A percentile compares a stretch with the other conserved stretches of the same genome.
Evolutionary conservation across 1,140 invertebrate species (phyloP).

Genomic region (Dufourea novaeangliae): DNA sequence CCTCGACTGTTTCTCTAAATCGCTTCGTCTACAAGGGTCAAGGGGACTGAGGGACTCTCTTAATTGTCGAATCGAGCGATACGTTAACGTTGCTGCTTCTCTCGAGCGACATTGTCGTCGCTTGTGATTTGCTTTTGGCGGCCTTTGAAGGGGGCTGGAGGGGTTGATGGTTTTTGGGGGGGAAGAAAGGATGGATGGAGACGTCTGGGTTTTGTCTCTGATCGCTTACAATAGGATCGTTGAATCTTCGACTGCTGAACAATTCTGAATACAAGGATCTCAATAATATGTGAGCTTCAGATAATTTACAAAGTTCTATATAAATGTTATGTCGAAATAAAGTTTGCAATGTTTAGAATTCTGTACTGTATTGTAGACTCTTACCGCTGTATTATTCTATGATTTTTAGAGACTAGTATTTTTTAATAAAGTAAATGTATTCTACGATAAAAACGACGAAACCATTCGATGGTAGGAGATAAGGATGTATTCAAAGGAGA

Average conservation of each 20-base stretch:
- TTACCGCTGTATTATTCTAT: too few species aligned
- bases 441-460: too few species aligned
- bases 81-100: neutral
- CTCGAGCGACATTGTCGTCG: neutral
- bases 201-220: neutral
- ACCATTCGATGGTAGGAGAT: neutral
- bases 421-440: too few species aligned
- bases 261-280: too few species aligned
- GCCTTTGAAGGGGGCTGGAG: neutral
- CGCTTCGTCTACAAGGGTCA: slow-evolving; percentile 46
- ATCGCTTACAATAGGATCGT: neutral
- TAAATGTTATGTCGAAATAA: too few species aligned
- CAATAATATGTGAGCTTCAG: too few species aligned
- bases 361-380: neutral
- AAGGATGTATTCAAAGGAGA: neutral
- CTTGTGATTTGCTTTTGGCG: neutral
- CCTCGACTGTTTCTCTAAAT: slow-evolving; percentile 30
- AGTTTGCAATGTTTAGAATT: too few species aligned
- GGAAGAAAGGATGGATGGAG: neutral
- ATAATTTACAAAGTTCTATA: too few species aligned
- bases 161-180: neutral
- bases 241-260: neutral
- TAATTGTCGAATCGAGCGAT: slow-evolving; percentile 6
- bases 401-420: too few species aligned
- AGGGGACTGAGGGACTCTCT: slow-evolving; percentile 42